Conservation (phyloP, 2,113 vertebrate genomes). For the Suricata suricatta region DNA sequence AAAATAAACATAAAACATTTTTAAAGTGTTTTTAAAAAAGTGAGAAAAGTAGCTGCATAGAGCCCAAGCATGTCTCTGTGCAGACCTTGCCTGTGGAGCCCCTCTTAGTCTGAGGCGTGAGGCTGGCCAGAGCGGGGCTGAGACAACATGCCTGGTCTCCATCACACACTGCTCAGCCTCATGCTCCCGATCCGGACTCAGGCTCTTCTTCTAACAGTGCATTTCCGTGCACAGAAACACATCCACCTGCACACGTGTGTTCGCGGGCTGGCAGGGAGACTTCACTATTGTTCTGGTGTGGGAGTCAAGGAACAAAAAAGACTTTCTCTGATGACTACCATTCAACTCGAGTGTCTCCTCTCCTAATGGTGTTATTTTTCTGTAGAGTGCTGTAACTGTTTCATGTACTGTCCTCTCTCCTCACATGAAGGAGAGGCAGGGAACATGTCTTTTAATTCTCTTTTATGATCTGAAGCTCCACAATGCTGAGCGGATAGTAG, state of each 20-base stretch:
- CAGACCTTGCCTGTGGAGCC: not conserved
- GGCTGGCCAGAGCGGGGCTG: not conserved
- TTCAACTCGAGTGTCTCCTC: not conserved
- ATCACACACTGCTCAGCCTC: not conserved
- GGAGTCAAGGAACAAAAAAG: not conserved
- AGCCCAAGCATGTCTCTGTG: not conserved
- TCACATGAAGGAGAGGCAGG: not conserved
- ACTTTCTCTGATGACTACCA: not conserved
- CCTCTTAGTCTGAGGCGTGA: rapidly evolving
- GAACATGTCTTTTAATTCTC: not conserved
- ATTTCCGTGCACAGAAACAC: not conserved
- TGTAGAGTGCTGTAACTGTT: not conserved
- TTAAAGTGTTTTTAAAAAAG: too few species aligned
- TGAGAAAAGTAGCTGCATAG: not conserved
- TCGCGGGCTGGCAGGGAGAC: not conserved
- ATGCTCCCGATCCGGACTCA: not conserved
- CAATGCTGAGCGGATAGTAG: not conserved
- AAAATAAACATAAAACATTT: too few species aligned
- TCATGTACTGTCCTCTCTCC: not conserved
- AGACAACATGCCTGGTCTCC: rapidly evolving
- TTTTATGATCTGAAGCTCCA: not conserved
- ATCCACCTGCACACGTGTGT: not conserved
- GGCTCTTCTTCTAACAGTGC: too few species aligned
- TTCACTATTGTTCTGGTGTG: not conserved
- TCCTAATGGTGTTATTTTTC: not conserved